Percentiles rank a stretch among this genome's conserved stretches.
phyloP scores from a whole-genome alignment of 92 coral and sea anemone genomes.

The Umimayanthus kanabou region DNA sequence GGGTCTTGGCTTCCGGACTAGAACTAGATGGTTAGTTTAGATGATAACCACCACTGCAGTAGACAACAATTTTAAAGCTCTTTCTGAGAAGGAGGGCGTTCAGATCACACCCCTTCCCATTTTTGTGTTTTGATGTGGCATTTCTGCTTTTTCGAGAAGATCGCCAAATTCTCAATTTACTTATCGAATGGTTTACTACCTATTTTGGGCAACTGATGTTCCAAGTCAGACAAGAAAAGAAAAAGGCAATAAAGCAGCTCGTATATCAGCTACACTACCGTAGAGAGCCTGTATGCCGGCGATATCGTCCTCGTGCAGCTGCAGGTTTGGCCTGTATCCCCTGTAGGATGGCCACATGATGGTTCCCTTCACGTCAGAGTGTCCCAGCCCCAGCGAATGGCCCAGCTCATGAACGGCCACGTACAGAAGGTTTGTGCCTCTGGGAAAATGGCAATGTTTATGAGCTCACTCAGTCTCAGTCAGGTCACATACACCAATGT shows the following conservation, averaged over 20 bases:
- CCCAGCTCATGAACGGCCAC: slow-evolving; percentile 4
- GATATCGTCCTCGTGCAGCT: slow-evolving; percentile 6
- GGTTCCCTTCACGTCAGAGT: neutral
- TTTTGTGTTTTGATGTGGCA: no score
- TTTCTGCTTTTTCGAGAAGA: no score
- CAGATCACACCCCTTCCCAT: no score
- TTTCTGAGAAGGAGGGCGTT: no score
- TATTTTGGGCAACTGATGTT: neutral
- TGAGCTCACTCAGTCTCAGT: no score
- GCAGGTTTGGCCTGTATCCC: neutral
- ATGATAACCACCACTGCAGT: no score
- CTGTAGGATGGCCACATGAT: slow-evolving; percentile 14
- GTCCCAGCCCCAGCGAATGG: slow-evolving; percentile 9
- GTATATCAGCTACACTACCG: neutral
- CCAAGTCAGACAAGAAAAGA: neutral
- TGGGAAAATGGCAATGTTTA: neutral
- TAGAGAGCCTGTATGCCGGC: slow-evolving; percentile 11
- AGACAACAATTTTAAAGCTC: no score
- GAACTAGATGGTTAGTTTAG: no score
- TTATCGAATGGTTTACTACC: no score
- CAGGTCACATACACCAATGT: no score
- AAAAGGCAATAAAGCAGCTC: neutral
- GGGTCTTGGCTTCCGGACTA: no score
- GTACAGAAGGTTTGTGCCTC: slow-evolving; percentile 1
- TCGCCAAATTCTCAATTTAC: no score